Evolutionary conservation across 2,113 vertebrate species (phyloP).

Genomic region (Heloderma charlesbogerti): DNA sequence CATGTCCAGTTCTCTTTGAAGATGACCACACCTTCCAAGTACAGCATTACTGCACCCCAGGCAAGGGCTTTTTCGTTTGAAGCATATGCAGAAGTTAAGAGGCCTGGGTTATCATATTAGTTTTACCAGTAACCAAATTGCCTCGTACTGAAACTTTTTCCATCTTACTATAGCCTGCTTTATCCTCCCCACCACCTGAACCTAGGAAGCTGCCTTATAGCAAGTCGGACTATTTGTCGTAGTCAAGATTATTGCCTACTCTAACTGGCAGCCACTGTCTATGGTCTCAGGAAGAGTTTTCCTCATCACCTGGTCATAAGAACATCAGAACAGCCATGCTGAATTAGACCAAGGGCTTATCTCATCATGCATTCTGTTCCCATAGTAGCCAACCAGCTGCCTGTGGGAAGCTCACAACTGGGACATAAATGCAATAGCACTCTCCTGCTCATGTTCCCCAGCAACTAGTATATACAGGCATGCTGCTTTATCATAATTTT

Average conservation of each 20-base stretch:
- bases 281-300: too few relatives aligned
- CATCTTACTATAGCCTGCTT: background rate
- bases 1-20: background rate
- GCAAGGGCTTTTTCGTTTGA: background rate
- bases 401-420: too few relatives aligned
- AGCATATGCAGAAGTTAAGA: background rate
- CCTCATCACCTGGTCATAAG: too few relatives aligned
- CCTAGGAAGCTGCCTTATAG: background rate
- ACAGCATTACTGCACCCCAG: background rate
- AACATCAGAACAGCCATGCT: too few relatives aligned
- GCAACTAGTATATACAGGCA: too few relatives aligned
- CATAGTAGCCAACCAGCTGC: too few relatives aligned
- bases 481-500: too few relatives aligned
- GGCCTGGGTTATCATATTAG: background rate
- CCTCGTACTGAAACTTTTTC: background rate
- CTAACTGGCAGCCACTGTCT: too few relatives aligned
- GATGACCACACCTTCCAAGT: background rate
- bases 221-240: background rate
- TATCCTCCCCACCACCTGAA: background rate
- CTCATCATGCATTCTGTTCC: too few relatives aligned
- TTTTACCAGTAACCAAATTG: background rate
- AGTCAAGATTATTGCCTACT: background rate
- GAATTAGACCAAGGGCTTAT: too few relatives aligned
- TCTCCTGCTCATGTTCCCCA: too few relatives aligned
- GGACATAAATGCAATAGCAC: too few relatives aligned